phyloP scores from a whole-genome alignment of 2,888 invertebrate genomes.

The Cataglyphis altisquamis region DNA sequence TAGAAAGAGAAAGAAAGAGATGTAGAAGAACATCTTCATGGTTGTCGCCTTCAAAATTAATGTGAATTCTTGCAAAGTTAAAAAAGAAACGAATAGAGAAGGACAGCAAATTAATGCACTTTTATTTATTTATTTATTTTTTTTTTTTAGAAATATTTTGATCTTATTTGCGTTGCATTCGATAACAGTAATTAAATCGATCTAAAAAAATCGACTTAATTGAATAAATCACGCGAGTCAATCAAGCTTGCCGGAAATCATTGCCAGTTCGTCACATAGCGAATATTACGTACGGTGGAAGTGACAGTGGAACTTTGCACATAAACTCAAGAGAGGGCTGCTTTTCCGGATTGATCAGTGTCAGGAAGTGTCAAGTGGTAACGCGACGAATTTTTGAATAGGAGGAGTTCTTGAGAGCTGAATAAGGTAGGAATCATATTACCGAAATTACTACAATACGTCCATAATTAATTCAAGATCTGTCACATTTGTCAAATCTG shows the following conservation, averaged over 20 bases:
- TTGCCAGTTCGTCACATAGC: not conserved
- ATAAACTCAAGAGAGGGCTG: constrained; percentile 43
- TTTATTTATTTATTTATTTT: not conserved
- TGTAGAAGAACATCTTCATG: not conserved
- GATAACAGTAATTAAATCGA: constrained; percentile 9
- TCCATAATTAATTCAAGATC: not conserved
- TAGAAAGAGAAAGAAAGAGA: not conserved
- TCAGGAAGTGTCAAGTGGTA: constrained; percentile 70
- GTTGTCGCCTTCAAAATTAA: not conserved
- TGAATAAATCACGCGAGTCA: constrained; percentile 11
- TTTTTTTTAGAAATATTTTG: not conserved
- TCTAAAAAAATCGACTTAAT: not conserved
- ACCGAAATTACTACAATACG: not conserved
- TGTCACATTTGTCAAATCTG: no score
- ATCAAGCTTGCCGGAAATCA: constrained; percentile 1
- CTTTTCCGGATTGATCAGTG: constrained; percentile 65
- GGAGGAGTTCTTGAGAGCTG: not conserved
- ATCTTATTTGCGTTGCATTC: not conserved
- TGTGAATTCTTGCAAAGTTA: not conserved
- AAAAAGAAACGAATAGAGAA: not conserved
- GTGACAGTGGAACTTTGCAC: constrained; percentile 68
- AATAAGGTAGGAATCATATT: constrained; percentile 67
- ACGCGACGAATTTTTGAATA: constrained; percentile 21
- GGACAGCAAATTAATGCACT: not conserved
- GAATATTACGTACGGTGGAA: constrained; percentile 35